Conservation (phyloP, 2,888 invertebrate species). For the Lumbricus terrestris region DNA sequence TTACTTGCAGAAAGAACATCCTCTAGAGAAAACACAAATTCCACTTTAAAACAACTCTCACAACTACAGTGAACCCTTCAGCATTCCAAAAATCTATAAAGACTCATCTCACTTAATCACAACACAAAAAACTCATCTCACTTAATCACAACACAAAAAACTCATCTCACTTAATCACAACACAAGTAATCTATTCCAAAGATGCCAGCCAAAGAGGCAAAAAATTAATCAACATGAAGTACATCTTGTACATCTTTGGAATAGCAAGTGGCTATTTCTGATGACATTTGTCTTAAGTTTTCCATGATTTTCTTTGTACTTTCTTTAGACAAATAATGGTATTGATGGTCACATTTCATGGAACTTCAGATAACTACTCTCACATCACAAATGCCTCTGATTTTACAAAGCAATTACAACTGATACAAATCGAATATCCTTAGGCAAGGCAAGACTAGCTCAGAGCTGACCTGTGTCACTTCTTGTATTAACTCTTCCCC, state of each 20-base stretch:
- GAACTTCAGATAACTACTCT: not conserved
- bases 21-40: constrained; percentile 48
- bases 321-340: not conserved
- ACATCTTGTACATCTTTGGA: no score
- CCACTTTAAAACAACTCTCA: not conserved
- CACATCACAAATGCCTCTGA: not conserved
- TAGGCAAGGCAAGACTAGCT: not conserved
- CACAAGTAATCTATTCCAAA: not conserved
- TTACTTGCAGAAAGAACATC: constrained; percentile 73
- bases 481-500: constrained; percentile 29
- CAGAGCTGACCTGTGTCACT: constrained; percentile 20
- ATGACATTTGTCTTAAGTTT: not conserved
- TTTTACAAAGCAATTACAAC: not conserved
- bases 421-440: not conserved
- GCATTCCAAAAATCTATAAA: not conserved
- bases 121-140: not conserved
- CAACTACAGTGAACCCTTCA: not conserved
- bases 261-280: no score
- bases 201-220: not conserved
- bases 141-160: not conserved
- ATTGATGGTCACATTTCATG: not conserved
- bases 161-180: not conserved
- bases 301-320: not conserved
- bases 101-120: not conserved
- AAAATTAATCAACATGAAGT: no score